Percentiles rank a stretch among this genome's conserved stretches.
Evolutionary conservation across 1,140 invertebrate genomes (phyloP).

Genomic region (Cydia splendana): DNA sequence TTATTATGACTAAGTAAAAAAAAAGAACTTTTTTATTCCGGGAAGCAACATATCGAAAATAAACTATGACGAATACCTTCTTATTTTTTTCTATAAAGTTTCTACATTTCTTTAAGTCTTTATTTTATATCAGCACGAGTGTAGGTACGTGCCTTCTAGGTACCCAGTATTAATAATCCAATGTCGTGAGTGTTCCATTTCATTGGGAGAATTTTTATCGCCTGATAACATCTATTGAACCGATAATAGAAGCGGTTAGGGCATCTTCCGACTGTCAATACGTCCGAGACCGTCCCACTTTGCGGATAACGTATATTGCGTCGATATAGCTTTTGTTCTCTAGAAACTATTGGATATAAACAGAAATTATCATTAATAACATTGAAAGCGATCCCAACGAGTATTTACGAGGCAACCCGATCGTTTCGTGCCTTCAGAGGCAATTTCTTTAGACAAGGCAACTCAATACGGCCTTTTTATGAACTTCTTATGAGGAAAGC

Average conservation of each 20-base stretch:
- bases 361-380: slow-evolving; percentile 56
- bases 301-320: slow-evolving; percentile 43
- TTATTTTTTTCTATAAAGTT: neutral
- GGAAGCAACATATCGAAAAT: no score
- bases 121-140: neutral
- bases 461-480: slow-evolving; percentile 32
- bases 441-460: slow-evolving; percentile 49
- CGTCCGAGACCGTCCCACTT: slow-evolving; percentile 9
- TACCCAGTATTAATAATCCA: neutral
- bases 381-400: slow-evolving; percentile 47
- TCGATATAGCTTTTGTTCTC: slow-evolving; percentile 42
- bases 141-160: neutral
- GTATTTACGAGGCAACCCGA: slow-evolving; percentile 46
- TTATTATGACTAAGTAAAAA: no score
- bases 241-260: slow-evolving; percentile 27
- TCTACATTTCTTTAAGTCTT: neutral
- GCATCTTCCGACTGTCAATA: slow-evolving; percentile 22
- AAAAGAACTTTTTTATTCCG: no score
- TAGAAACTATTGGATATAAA: slow-evolving; percentile 48
- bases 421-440: slow-evolving; percentile 41
- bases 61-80: no score
- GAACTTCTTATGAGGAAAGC: slow-evolving; percentile 17
- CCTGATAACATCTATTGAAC: slow-evolving; percentile 6
- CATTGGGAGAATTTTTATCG: slow-evolving; percentile 7
- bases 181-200: neutral